These are phyloP conservation scores for Psylliodes chrysocephalus DNA, from an alignment of 2,888 invertebrate species.

Conservation along the genomic window DNA sequence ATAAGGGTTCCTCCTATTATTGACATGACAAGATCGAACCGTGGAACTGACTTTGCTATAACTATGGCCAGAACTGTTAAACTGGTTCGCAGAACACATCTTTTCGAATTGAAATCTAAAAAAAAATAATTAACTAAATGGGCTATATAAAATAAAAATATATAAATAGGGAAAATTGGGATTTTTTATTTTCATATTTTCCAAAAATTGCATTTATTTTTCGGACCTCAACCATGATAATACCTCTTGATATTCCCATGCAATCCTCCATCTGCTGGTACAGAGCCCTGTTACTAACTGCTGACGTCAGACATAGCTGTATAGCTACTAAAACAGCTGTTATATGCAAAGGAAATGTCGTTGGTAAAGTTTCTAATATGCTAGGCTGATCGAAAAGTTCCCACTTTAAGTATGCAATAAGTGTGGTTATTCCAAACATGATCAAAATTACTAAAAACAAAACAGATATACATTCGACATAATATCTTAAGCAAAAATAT, in stretches of 20 bases:
- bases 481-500: no score
- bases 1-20: slow-evolving; percentile 85
- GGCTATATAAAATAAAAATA: slow-evolving; percentile 13
- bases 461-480: no score
- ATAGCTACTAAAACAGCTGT: slow-evolving; percentile 80
- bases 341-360: slow-evolving; percentile 71
- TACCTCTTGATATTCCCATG: slow-evolving; percentile 76
- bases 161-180: slow-evolving; percentile 6
- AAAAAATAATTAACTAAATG: no score
- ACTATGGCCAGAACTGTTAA: slow-evolving; percentile 78
- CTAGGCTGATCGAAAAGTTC: slow-evolving; percentile 72
- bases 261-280: slow-evolving; percentile 86
- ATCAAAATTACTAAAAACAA: slow-evolving; percentile 67
- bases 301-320: slow-evolving; percentile 81
- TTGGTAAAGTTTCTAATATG: slow-evolving; percentile 74
- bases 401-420: slow-evolving; percentile 73
- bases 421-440: slow-evolving; percentile 73
- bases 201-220: no score
- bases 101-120: slow-evolving; percentile 79
- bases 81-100: slow-evolving; percentile 77
- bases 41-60: slow-evolving; percentile 83
- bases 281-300: slow-evolving; percentile 81
- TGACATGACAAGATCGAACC: slow-evolving; percentile 88
- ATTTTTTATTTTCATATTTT: no score
- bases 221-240: no score